Base-by-base conservation (phyloP, 2,113 vertebrate genomes). In the Garra rufa region DNA sequence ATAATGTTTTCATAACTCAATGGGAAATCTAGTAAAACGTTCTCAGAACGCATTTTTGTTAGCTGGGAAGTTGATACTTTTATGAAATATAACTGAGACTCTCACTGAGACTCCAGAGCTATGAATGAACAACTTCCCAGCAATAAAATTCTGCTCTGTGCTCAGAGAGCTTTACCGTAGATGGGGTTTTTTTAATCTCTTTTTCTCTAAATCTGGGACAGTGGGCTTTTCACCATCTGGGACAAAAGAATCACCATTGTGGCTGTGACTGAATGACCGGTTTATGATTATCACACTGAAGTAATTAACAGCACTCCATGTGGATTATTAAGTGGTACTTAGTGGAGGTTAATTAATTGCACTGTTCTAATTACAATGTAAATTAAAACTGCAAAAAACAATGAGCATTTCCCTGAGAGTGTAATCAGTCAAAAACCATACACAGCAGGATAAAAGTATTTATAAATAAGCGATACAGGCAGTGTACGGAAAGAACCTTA, bases 291-390 rank as follows among this genome's bases (percentile, higher is more conserved):
- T 82, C 70, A 65, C 65, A 74, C 46, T 83, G 70, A 76, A 87
- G 70, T 85, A 85, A 86, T 88, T 83, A 85, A 86, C 83, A 80
- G 70, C n/a, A 59, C 77, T 87, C 76, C 71, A 34, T 46, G 57
- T 81, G 86, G 82, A 81, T 85, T 81, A 85, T 85, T 79, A 85
- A 84, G 77, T 17, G 6, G 44, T 84, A 52, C 81, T 85, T 87
- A 87, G 78, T 34, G n/a, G 76, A 85, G 88, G 84, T 87, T 86
- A 87, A 89, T 87, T 84, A 88, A 85, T 86, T 67, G 63, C 83
- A 79, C 71, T 15, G 59, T 80, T 83, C 50, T 87, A 87, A 87
- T 83, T 83, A 73, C 61, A 75, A 83, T 87, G 70, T 83, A 81
- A 86, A 88, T 88, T 69, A 88, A 83, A 86, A 84, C 50, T 38